Conservation (phyloP, 2,888 invertebrate genomes). For the Urechis unicinctus region DNA sequence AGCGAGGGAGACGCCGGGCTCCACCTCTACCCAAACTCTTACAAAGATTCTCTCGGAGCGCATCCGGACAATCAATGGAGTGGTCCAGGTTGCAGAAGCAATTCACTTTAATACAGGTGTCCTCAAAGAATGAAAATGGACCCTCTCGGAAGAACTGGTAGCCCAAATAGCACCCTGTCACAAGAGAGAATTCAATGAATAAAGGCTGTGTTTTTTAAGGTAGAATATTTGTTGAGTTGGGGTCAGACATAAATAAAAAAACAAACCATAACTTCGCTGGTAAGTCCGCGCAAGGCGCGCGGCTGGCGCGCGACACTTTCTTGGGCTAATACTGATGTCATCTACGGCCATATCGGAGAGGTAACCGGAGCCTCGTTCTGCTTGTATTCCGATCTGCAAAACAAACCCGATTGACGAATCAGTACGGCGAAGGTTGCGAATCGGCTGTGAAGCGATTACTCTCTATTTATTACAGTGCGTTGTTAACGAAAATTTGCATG, state of each 20-base stretch:
- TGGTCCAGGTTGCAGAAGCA: slow-evolving; percentile 19
- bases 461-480: no score
- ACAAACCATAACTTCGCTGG: no score
- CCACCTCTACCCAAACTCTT: no score
- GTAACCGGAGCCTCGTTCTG: slow-evolving; percentile 10
- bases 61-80: slow-evolving; percentile 17
- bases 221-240: no score
- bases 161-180: slow-evolving; percentile 7
- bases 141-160: slow-evolving; percentile 1
- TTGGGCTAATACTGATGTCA: slow-evolving; percentile 17
- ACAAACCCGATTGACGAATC: background rate
- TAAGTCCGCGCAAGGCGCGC: background rate
- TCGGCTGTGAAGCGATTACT: no score
- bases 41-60: no score
- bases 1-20: no score
- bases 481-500: no score
- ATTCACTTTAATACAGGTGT: slow-evolving; percentile 5
- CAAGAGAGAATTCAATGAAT: no score
- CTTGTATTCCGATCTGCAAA: slow-evolving; percentile 14
- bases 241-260: no score
- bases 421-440: no score
- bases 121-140: slow-evolving; percentile 1
- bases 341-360: slow-evolving; percentile 18
- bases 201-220: no score
- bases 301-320: slow-evolving; percentile 7